Percentiles rank a stretch among this genome's conserved stretches.
phyloP scores from a whole-genome alignment of 1,140 invertebrate genomes.

The Berghia stephanieae region DNA sequence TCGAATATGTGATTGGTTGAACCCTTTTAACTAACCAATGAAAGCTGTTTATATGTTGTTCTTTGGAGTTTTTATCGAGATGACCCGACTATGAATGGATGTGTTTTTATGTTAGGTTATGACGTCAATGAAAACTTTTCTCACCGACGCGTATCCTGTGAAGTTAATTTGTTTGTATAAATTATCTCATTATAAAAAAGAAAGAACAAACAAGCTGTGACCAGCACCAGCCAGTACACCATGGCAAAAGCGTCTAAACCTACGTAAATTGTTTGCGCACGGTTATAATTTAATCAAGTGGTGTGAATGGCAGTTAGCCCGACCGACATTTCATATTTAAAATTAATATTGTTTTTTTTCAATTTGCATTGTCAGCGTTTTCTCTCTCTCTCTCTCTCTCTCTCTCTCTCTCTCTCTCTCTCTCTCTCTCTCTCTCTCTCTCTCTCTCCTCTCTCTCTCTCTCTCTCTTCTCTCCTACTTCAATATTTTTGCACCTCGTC shows the following conservation, averaged over 20 bases:
- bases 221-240: neutral
- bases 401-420: neutral
- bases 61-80: no score
- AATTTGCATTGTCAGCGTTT: conserved; percentile 6
- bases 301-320: neutral
- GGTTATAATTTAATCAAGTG: neutral
- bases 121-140: no score
- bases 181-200: no score
- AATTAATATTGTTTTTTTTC: conserved; percentile 11
- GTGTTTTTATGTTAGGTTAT: no score
- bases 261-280: neutral
- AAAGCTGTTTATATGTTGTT: no score
- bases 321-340: neutral
- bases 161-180: no score
- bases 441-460: neutral
- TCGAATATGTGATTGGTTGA: no score
- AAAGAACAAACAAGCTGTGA: neutral
- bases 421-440: conserved; percentile 1
- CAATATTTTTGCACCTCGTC: neutral
- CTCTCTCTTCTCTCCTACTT: neutral
- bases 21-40: no score
- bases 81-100: no score
- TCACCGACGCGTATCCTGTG: no score
- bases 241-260: neutral
- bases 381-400: conserved; percentile 1